Conservation (phyloP, 2,797 vertebrate genomes). For the Crypturellus tataupa region DNA sequence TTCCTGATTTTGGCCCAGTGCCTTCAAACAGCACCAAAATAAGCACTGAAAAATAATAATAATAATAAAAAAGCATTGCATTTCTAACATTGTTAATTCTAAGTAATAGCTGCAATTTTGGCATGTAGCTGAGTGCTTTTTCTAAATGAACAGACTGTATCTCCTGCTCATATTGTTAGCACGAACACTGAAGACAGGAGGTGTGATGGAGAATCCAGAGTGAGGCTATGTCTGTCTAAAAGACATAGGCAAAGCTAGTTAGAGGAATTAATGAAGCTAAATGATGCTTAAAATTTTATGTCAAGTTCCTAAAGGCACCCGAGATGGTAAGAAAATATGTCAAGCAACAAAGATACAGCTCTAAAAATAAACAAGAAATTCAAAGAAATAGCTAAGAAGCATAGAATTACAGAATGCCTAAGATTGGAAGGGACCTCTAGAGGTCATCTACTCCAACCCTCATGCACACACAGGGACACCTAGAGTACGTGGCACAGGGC, state of each 20-base stretch:
- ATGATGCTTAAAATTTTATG: not conserved
- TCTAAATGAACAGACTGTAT: not conserved
- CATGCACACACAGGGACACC: too few relatives aligned
- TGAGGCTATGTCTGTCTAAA: not conserved
- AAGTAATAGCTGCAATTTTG: not conserved
- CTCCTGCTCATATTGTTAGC: not conserved
- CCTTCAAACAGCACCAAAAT: constrained; percentile 37
- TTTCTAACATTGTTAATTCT: constrained; percentile 22
- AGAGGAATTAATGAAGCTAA: constrained; percentile 4
- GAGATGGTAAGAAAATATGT: not conserved
- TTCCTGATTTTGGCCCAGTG: constrained; percentile 17
- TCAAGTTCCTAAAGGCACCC: not conserved
- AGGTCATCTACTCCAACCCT: too few relatives aligned
- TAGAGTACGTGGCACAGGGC: too few relatives aligned
- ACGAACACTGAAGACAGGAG: not conserved
- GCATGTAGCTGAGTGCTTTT: not conserved
- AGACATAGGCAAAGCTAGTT: not conserved
- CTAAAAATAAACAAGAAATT: not conserved
- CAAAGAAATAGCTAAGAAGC: not conserved
- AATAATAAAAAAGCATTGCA: not conserved
- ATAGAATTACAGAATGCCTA: not conserved
- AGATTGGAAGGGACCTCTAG: too few relatives aligned
- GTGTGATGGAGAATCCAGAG: not conserved
- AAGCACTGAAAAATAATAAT: not conserved
- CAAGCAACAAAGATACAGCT: not conserved